These are phyloP conservation scores for Eulacestoma nigropectus DNA, from an alignment of 2,113 vertebrate species.

Conservation along the genomic window DNA sequence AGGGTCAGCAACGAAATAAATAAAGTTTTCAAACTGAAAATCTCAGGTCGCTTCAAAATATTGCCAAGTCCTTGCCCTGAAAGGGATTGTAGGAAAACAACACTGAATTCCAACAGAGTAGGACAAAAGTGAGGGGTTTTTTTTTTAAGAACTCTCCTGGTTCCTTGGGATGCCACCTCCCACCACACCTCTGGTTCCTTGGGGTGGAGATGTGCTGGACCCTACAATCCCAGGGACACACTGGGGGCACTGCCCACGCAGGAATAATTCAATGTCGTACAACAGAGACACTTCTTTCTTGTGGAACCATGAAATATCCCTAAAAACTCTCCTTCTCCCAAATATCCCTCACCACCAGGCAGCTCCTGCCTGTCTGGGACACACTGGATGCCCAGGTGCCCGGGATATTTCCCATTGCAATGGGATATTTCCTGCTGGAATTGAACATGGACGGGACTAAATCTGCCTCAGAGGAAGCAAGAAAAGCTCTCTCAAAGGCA, in stretches of 20 bases:
- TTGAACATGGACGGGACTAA: fast-evolving
- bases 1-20: background rate
- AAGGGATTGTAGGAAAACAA: fast-evolving
- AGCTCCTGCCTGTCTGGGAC: background rate
- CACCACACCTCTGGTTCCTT: background rate
- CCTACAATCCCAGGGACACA: background rate
- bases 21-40: background rate
- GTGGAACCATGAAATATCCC: background rate
- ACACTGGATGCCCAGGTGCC: fast-evolving
- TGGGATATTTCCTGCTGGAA: background rate
- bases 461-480: background rate
- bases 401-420: background rate
- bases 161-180: fast-evolving
- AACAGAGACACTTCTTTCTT: background rate
- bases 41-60: background rate
- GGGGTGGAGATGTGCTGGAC: fast-evolving
- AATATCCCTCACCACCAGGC: background rate
- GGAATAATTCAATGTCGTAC: background rate
- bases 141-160: fast-evolving
- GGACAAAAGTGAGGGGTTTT: background rate
- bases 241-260: background rate
- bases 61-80: background rate
- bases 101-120: background rate
- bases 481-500: background rate
- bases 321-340: background rate